Evolutionary conservation across 2,797 vertebrate species (phyloP).

Genomic region (Lutjanus argentimaculatus): DNA sequence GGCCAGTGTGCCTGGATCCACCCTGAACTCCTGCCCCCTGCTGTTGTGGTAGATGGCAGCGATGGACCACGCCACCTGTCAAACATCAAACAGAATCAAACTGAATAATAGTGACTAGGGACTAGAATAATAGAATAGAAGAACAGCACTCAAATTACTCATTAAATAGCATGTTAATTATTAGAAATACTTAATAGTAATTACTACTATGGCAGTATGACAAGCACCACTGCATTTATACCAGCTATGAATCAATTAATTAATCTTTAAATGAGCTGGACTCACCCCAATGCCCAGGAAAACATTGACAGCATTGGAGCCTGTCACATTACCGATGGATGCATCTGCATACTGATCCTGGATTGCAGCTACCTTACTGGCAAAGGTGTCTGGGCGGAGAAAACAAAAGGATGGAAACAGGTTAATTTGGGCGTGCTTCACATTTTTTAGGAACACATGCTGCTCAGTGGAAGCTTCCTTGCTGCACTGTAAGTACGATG

Average conservation of each 20-base stretch:
- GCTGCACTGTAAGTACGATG: not conserved
- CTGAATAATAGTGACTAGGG: not conserved
- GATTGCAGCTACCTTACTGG: conserved; percentile 98
- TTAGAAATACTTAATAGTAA: not conserved
- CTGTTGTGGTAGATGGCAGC: conserved; percentile 96
- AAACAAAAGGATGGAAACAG: not conserved
- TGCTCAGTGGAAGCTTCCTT: not conserved
- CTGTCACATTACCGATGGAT: conserved; percentile 98
- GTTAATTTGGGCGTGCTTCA: not conserved
- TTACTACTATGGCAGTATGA: not conserved
- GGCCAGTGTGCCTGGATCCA: conserved; percentile 94
- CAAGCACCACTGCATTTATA: not conserved
- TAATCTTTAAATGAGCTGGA: conserved; percentile 17
- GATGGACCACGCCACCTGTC: conserved; percentile 96
- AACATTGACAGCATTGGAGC: conserved; percentile 98
- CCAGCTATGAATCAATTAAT: not conserved
- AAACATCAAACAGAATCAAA: conserved; percentile 21
- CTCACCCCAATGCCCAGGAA: conserved; percentile 97
- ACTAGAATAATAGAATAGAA: too few species aligned
- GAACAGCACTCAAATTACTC: not conserved
- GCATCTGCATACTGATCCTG: conserved; percentile 99
- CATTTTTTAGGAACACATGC: not conserved
- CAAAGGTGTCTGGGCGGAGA: conserved; percentile 92
- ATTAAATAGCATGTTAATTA: not conserved
- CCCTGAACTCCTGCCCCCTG: conserved; percentile 89